phyloP scores from a whole-genome alignment of 2,888 invertebrate genomes.

The Gymnoscelis rufifasciata region DNA sequence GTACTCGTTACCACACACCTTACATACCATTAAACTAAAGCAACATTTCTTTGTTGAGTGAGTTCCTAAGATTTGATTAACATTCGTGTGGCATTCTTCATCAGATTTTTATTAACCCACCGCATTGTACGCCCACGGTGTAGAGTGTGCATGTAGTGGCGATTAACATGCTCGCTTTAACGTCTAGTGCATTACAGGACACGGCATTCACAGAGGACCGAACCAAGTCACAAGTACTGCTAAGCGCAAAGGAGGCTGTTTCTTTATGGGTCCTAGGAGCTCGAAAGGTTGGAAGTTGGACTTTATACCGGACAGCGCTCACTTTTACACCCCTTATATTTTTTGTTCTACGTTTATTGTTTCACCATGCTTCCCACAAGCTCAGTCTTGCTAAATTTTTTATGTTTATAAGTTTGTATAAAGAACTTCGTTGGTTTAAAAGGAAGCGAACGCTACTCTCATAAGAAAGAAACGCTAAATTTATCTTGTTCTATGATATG shows the following conservation, averaged over 20 bases:
- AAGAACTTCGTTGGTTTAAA: slow-evolving; percentile 1
- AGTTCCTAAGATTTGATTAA: slow-evolving; percentile 20
- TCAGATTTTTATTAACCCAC: slow-evolving; percentile 36
- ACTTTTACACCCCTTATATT: slow-evolving; percentile 46
- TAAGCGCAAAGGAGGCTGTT: slow-evolving; percentile 96
- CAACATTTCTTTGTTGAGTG: slow-evolving; percentile 1
- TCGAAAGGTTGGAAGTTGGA: slow-evolving; percentile 92
- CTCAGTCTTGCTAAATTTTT: slow-evolving; percentile 16
- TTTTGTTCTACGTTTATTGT: slow-evolving; percentile 20
- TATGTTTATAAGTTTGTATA: slow-evolving; percentile 15
- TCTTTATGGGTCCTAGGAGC: slow-evolving; percentile 96
- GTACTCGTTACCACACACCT: slow-evolving; percentile 1
- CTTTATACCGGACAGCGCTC: slow-evolving; percentile 51
- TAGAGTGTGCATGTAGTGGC: slow-evolving; percentile 70
- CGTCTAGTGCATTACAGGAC: slow-evolving; percentile 82
- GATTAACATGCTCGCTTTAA: slow-evolving; percentile 72
- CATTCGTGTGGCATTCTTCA: slow-evolving; percentile 15
- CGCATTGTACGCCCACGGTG: slow-evolving; percentile 39
- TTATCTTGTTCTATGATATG: too few species aligned
- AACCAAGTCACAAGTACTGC: slow-evolving; percentile 88
- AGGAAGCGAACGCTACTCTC: not conserved
- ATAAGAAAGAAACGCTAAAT: not conserved
- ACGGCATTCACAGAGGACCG: slow-evolving; percentile 83
- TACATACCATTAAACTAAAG: slow-evolving; percentile 2
- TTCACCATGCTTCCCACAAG: slow-evolving; percentile 23